Percentiles rank a stretch among this genome's conserved stretches.
phyloP scores from a whole-genome alignment of 2,113 vertebrate species.

The Apaloderma vittatum region DNA sequence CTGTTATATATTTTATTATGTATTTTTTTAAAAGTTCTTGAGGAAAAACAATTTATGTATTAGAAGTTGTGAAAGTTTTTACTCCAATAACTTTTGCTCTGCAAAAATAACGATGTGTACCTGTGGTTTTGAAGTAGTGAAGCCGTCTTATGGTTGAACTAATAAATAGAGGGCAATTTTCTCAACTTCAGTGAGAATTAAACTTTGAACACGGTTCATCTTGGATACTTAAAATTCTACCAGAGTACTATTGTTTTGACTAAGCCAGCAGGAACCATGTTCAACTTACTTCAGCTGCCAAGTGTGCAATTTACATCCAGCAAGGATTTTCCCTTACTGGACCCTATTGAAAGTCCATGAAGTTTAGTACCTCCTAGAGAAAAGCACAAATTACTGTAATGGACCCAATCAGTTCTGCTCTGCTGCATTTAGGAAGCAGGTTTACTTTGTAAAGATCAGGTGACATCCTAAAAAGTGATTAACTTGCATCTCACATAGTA shows the following conservation, averaged over 20 bases:
- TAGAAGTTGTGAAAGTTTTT: not conserved
- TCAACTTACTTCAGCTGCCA: not conserved
- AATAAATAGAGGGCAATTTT: not conserved
- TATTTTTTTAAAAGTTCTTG: not conserved
- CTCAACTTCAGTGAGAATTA: not conserved
- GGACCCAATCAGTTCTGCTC: not conserved
- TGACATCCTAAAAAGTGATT: not conserved
- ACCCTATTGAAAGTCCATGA: not conserved
- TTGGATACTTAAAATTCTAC: not conserved
- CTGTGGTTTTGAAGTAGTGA: not conserved
- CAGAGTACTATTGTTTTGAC: not conserved
- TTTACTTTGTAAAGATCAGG: not conserved
- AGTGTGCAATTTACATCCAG: not conserved
- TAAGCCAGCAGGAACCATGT: not conserved
- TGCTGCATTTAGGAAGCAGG: not conserved
- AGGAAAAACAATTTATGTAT: not conserved
- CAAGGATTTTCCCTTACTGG: not conserved
- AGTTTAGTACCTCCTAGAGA: not conserved
- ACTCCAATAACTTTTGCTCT: not conserved
- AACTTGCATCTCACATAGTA: not conserved
- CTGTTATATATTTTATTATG: fast-evolving
- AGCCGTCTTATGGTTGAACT: not conserved
- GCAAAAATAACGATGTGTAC: not conserved
- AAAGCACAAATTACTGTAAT: constrained; percentile 8
- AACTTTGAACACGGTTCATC: not conserved